Conservation (phyloP, 2,797 vertebrate genomes). For the Bradypodion pumilum region DNA sequence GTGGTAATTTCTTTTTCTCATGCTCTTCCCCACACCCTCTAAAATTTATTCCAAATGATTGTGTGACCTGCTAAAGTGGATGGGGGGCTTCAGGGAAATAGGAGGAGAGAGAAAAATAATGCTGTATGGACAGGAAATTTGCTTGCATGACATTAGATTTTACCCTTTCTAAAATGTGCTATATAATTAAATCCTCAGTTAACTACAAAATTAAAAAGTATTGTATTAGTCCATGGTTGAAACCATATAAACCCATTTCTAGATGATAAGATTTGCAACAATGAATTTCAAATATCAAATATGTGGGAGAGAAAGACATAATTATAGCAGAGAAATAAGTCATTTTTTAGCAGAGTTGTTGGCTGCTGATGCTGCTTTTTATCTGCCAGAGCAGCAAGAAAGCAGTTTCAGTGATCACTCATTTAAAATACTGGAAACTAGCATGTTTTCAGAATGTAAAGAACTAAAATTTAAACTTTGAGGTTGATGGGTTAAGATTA, state of each 20-base stretch:
- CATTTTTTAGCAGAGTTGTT: background rate
- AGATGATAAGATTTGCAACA: background rate
- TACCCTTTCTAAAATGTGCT: background rate
- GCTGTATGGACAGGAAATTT: background rate
- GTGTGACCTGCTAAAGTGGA: background rate
- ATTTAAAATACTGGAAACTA: background rate
- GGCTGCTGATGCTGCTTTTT: background rate
- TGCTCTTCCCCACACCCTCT: background rate
- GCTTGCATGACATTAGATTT: background rate
- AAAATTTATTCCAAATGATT: background rate
- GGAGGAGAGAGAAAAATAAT: background rate
- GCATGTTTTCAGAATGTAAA: background rate
- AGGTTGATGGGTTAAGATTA: background rate
- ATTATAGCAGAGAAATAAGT: background rate
- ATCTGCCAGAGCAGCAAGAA: background rate
- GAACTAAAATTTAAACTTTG: constrained; percentile 4
- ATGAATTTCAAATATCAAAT: background rate
- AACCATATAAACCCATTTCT: background rate
- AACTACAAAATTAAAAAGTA: background rate
- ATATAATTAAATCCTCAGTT: background rate
- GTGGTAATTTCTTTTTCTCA: background rate
- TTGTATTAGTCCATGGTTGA: background rate
- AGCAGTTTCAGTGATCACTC: background rate
- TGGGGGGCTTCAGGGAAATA: background rate
- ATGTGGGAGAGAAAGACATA: background rate